A percentile compares a stretch with the other conserved stretches of the same genome.
Evolutionary conservation across 1,140 invertebrate species (phyloP).

Genomic region (Euglossa dilemma): DNA sequence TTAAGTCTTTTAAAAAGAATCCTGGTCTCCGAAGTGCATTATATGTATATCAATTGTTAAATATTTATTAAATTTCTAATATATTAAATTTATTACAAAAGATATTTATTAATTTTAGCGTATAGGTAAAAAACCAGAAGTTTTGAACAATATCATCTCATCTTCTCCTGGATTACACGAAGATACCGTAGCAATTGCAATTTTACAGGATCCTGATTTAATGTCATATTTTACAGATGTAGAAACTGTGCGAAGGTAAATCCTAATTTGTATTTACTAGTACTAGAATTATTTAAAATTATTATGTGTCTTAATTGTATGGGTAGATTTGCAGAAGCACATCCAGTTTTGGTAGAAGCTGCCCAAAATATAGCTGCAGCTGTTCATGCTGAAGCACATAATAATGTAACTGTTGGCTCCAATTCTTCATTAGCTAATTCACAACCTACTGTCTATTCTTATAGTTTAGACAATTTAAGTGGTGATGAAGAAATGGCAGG

Average conservation of each 20-base stretch:
- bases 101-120: slow-evolving; percentile 74
- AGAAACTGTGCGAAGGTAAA: slow-evolving; percentile 81
- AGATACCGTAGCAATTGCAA: slow-evolving; percentile 83
- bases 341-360: slow-evolving; percentile 82
- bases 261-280: slow-evolving; percentile 46
- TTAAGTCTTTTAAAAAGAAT: slow-evolving; percentile 80
- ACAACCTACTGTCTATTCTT: slow-evolving; percentile 77
- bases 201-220: slow-evolving; percentile 84
- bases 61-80: slow-evolving; percentile 17
- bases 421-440: slow-evolving; percentile 70
- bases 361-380: slow-evolving; percentile 82
- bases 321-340: slow-evolving; percentile 80
- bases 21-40: slow-evolving; percentile 80
- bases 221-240: slow-evolving; percentile 82
- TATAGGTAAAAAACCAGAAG: slow-evolving; percentile 81
- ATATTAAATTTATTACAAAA: neutral
- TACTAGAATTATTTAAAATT: slow-evolving; percentile 61
- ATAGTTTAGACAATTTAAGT: slow-evolving; percentile 82
- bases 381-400: slow-evolving; percentile 82
- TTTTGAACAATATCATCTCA: slow-evolving; percentile 84
- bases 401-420: slow-evolving; percentile 67
- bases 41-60: slow-evolving; percentile 75
- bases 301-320: slow-evolving; percentile 28
- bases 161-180: slow-evolving; percentile 81
- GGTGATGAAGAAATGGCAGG: slow-evolving; percentile 84